These are phyloP conservation scores for Hyperoplus lanceolatus DNA, from an alignment of 2,797 vertebrate species.

Conservation along the genomic window DNA sequence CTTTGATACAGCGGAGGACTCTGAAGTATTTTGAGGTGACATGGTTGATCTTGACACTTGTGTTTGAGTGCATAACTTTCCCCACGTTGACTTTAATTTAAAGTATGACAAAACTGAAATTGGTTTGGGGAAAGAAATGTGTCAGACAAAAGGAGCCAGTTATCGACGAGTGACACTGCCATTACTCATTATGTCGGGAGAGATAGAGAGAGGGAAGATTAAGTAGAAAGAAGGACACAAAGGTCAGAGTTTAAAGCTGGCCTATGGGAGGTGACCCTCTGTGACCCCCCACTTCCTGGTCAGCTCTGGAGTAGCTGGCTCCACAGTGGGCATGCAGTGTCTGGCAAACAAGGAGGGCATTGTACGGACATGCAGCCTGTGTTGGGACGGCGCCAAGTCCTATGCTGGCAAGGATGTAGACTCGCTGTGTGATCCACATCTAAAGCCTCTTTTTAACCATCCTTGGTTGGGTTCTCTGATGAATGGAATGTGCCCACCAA, in stretches of 20 bases:
- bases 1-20: background rate
- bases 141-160: conserved; percentile 28
- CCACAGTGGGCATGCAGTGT: conserved; percentile 64
- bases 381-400: conserved; percentile 56
- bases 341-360: conserved; percentile 73
- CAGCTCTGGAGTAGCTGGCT: conserved; percentile 62
- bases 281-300: conserved; percentile 81
- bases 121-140: conserved; percentile 31
- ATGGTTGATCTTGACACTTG: conserved; percentile 6
- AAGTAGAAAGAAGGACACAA: conserved; percentile 54
- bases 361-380: conserved; percentile 60
- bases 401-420: conserved; percentile 45
- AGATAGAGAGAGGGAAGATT: conserved; percentile 21
- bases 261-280: conserved; percentile 79
- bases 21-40: conserved; percentile 13
- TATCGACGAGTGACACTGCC: conserved; percentile 17
- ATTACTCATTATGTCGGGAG: conserved; percentile 50
- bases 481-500: conserved; percentile 23
- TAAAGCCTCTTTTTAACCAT: conserved; percentile 34
- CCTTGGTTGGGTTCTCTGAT: conserved; percentile 5
- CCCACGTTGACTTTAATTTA: conserved; percentile 23
- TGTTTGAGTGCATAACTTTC: background rate
- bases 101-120: conserved; percentile 19
- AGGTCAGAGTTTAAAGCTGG: conserved; percentile 81
- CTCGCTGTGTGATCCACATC: conserved; percentile 47